Percentiles rank a stretch among this genome's conserved stretches.
These are phyloP conservation scores for Eospalax fontanierii DNA, from an alignment of 2,797 vertebrate species.

Conservation along the genomic window DNA sequence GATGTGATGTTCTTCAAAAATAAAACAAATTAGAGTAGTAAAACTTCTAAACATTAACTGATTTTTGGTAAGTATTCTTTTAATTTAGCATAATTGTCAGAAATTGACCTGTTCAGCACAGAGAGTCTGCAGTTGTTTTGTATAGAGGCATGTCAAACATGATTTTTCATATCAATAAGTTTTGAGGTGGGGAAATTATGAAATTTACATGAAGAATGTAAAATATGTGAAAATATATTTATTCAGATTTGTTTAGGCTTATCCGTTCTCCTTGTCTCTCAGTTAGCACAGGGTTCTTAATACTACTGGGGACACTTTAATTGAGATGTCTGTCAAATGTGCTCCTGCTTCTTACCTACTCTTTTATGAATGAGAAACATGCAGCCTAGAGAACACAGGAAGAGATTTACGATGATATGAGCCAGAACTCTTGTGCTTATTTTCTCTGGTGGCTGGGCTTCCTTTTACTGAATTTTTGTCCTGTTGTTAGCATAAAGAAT, in stretches of 20 bases:
- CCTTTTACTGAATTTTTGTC: background rate
- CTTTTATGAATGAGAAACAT: background rate
- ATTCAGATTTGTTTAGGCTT: background rate
- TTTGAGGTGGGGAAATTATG: background rate
- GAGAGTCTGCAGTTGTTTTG: background rate
- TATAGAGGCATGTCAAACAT: background rate
- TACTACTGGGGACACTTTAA: background rate
- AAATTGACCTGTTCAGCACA: background rate
- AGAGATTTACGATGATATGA: background rate
- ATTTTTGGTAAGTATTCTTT: background rate
- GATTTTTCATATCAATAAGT: background rate
- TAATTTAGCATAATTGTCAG: background rate
- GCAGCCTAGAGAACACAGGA: background rate
- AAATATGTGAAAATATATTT: background rate
- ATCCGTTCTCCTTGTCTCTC: background rate
- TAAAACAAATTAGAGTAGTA: background rate
- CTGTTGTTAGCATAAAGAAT: background rate
- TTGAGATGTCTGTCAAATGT: background rate
- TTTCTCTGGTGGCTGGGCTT: background rate
- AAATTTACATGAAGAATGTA: background rate
- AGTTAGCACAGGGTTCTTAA: background rate
- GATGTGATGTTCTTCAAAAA: background rate
- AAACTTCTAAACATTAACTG: conserved; percentile 7
- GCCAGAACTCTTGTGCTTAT: background rate
- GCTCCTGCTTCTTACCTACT: background rate